A percentile compares a stretch with the other conserved stretches of the same genome.
Conservation (phyloP, 2,888 invertebrate genomes). For the Plutella xylostella region DNA sequence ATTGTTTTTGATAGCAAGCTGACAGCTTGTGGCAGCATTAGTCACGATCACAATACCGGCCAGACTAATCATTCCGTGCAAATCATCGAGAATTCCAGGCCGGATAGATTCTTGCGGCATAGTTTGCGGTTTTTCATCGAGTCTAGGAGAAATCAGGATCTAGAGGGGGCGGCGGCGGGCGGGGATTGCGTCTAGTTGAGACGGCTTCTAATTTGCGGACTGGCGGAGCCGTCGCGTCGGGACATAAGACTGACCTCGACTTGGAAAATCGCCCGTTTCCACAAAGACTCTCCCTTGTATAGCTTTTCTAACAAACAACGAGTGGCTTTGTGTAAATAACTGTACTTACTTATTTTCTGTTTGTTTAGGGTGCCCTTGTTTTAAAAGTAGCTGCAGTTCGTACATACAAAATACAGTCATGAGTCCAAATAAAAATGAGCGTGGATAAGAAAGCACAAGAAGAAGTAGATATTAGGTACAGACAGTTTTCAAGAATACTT, state of each 20-base stretch:
- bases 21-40: too few species aligned
- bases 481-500: too few species aligned
- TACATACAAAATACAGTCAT: too few species aligned
- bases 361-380: not conserved
- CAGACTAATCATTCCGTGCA: slow-evolving; percentile 33
- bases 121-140: slow-evolving; percentile 41
- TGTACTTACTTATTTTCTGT: slow-evolving; percentile 9
- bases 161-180: slow-evolving; percentile 24
- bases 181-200: slow-evolving; percentile 36
- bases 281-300: slow-evolving; percentile 26
- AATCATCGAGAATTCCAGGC: slow-evolving; percentile 42
- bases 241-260: slow-evolving; percentile 36
- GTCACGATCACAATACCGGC: too few species aligned
- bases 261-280: slow-evolving; percentile 24
- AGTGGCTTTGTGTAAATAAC: slow-evolving; percentile 16
- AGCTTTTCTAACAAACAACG: slow-evolving; percentile 20
- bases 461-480: too few species aligned
- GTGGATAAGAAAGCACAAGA: too few species aligned
- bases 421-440: too few species aligned
- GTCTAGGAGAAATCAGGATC: slow-evolving; percentile 38
- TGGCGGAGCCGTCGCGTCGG: slow-evolving; percentile 36
- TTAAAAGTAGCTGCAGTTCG: too few species aligned
- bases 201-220: slow-evolving; percentile 51
- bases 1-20: too few species aligned
- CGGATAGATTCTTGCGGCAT: slow-evolving; percentile 46